Conservation (phyloP, 1,140 invertebrate species). For the Trichonephila inaurata region DNA sequence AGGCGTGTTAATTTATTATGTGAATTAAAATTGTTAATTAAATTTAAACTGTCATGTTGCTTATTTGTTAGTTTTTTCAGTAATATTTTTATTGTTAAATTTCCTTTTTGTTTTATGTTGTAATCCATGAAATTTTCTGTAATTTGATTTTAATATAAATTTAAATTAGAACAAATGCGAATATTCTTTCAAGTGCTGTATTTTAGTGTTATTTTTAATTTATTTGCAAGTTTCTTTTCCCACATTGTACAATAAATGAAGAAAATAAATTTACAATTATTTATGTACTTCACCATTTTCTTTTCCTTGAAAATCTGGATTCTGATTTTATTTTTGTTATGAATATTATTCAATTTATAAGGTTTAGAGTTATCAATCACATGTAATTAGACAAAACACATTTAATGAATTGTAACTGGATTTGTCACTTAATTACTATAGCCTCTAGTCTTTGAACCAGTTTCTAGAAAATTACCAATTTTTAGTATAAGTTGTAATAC, state of each 20-base stretch:
- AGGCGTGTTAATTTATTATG: background rate
- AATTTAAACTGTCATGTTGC: background rate
- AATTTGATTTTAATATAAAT: background rate
- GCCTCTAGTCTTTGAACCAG: no score
- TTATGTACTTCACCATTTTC: background rate
- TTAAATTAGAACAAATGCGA: background rate
- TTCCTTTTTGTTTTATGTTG: background rate
- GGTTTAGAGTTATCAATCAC: no score
- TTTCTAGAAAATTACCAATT: no score
- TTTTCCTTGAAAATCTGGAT: background rate
- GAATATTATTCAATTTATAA: no score
- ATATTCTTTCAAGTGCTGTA: background rate
- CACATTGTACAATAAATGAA: background rate
- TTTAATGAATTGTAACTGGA: no score
- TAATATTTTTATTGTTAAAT: background rate
- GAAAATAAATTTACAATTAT: slow-evolving; percentile 1
- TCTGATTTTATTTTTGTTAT: no score
- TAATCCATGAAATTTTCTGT: background rate
- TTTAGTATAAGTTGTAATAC: no score
- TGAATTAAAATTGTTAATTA: background rate
- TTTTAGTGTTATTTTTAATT: background rate
- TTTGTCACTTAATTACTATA: no score
- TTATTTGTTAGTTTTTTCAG: background rate
- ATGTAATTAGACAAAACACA: no score
- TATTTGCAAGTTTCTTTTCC: background rate